A percentile compares a stretch with the other conserved stretches of the same genome.
phyloP scores from a whole-genome alignment of 2,797 vertebrate genomes.

The Rhabdophis nuchalis region DNA sequence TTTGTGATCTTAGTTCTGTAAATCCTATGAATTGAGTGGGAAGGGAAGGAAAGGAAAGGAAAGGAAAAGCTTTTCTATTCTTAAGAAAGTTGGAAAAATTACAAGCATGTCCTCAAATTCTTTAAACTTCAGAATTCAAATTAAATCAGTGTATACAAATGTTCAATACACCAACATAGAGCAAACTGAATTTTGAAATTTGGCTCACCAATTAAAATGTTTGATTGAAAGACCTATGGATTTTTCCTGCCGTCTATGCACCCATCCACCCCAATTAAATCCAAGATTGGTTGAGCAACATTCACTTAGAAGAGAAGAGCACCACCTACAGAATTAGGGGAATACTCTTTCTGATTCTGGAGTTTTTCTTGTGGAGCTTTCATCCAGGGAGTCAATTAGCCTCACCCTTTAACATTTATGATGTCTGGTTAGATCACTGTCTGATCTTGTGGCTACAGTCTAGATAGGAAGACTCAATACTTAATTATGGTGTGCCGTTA shows the following conservation, averaged over 20 bases:
- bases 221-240: constrained; percentile 17
- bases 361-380: constrained; percentile 42
- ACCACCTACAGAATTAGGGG: constrained; percentile 38
- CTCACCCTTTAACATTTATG: constrained; percentile 50
- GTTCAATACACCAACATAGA: background rate
- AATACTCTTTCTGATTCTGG: background rate
- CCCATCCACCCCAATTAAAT: background rate
- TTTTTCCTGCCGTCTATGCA: background rate
- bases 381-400: constrained; percentile 26
- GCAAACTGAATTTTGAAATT: background rate
- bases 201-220: background rate
- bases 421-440: constrained; percentile 53
- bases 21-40: background rate
- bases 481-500: constrained; percentile 48
- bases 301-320: constrained; percentile 36
- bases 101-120: background rate
- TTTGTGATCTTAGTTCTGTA: background rate
- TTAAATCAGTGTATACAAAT: background rate
- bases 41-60: no score
- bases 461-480: constrained; percentile 61
- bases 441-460: constrained; percentile 52
- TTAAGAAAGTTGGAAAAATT: background rate
- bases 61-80: background rate
- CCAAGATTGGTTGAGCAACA: background rate
- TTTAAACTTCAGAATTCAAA: background rate